Conservation (phyloP, 1,140 invertebrate species). For the Tetramorium alpestre region DNA sequence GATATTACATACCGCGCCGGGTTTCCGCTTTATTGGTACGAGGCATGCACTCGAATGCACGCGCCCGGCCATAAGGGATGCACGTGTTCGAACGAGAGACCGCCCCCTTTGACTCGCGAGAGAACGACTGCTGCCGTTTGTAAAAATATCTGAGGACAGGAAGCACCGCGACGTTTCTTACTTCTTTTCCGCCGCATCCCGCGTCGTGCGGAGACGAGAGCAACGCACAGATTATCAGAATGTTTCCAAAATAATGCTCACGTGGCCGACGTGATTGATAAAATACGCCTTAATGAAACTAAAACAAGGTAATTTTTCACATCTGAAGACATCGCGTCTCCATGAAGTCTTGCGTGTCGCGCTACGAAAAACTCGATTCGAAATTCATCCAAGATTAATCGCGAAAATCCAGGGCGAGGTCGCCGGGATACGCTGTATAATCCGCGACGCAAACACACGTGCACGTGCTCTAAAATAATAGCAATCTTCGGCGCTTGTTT, state of each 20-base stretch:
- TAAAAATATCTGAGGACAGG: constrained; percentile 68
- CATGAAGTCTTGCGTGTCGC: too few species aligned
- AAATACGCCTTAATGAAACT: not conserved
- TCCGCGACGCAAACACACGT: constrained; percentile 24
- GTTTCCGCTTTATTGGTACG: constrained; percentile 12
- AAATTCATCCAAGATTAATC: not conserved
- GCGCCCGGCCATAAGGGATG: constrained; percentile 28
- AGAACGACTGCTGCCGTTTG: constrained; percentile 32
- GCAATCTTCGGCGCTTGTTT: constrained; percentile 46
- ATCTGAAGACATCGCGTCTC: not conserved
- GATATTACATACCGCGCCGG: not conserved
- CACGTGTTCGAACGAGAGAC: constrained; percentile 39
- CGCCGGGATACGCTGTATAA: not conserved
- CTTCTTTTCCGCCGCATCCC: constrained; percentile 10
- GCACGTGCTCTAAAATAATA: constrained; percentile 48
- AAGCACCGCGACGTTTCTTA: constrained; percentile 48
- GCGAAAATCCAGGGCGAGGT: not conserved
- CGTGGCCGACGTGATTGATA: not conserved
- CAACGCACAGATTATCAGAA: constrained; percentile 14
- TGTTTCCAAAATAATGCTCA: constrained; percentile 42
- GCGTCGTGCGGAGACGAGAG: not conserved
- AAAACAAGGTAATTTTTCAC: not conserved
- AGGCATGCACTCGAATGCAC: not conserved
- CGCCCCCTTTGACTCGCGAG: constrained; percentile 38
- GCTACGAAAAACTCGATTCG: not conserved